A percentile compares a stretch with the other conserved stretches of the same genome.
phyloP scores from a whole-genome alignment of 2,797 vertebrate species.

The Pseudomugil gertrudae region DNA sequence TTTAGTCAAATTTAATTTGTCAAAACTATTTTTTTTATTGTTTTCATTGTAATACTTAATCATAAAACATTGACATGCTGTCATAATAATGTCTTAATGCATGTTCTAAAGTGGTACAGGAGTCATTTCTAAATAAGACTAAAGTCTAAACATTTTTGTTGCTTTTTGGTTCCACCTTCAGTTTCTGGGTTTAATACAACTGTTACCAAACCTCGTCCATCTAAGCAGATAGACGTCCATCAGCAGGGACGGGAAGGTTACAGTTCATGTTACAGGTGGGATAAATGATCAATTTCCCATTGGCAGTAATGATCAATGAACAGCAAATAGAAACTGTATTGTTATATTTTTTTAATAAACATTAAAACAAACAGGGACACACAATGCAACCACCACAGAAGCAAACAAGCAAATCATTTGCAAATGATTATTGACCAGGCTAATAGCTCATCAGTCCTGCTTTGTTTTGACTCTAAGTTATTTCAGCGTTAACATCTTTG shows the following conservation, averaged over 20 bases:
- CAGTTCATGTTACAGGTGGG: too few species aligned
- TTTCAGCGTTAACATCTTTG: too few species aligned
- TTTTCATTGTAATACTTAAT: constrained; percentile 6
- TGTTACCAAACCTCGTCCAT: not conserved
- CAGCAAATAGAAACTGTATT: not conserved
- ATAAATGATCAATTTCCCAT: too few species aligned
- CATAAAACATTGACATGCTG: not conserved
- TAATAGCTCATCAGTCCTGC: not conserved
- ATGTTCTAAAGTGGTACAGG: not conserved
- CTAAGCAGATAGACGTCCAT: not conserved
- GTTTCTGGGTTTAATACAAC: not conserved
- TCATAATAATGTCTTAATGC: not conserved
- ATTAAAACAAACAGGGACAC: not conserved
- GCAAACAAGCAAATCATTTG: not conserved
- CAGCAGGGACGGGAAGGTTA: too few species aligned
- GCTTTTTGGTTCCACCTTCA: not conserved
- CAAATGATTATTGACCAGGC: not conserved
- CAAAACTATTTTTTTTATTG: not conserved
- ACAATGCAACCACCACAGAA: not conserved
- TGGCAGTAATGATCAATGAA: not conserved
- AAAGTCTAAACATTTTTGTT: not conserved
- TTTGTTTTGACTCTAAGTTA: not conserved
- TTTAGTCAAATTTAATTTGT: constrained; percentile 25
- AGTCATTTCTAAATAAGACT: not conserved
- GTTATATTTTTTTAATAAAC: not conserved